Evolutionary conservation across 2,888 invertebrate genomes (phyloP).

Genomic region (Rosalia funebris): DNA sequence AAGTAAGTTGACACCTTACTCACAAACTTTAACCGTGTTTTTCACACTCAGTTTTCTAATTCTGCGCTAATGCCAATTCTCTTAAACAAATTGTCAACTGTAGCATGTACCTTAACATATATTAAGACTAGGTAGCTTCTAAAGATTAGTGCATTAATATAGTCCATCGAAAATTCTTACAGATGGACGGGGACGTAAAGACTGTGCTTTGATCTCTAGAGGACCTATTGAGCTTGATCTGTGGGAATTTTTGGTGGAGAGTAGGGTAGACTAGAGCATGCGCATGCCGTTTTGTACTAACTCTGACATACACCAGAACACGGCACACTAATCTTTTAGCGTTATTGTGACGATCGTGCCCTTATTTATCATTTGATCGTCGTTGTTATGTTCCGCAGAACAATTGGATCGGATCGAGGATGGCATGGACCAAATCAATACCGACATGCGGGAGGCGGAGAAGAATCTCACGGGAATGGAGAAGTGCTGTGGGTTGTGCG

Average conservation of each 20-base stretch:
- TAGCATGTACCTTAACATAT: constrained; percentile 24
- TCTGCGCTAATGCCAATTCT: constrained; percentile 20
- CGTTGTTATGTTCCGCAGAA: constrained; percentile 69
- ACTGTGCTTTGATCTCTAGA: neutral
- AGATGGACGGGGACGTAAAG: neutral
- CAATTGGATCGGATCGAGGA: constrained; percentile 99
- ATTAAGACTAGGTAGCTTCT: constrained; percentile 22
- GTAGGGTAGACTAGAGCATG: constrained; percentile 48
- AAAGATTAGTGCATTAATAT: constrained; percentile 21
- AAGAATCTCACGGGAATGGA: constrained; percentile 99
- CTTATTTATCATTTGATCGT: constrained; percentile 19
- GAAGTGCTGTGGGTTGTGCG: constrained; percentile 99
- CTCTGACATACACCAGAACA: constrained; percentile 39
- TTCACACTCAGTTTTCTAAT: constrained; percentile 42
- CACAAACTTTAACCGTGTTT: constrained; percentile 54
- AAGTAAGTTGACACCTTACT: constrained; percentile 62
- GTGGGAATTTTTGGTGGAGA: constrained; percentile 20
- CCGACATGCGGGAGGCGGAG: constrained; percentile 99
- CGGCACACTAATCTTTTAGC: constrained; percentile 29
- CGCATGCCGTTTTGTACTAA: constrained; percentile 48
- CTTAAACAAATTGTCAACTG: constrained; percentile 25
- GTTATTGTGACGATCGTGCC: constrained; percentile 14
- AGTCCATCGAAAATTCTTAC: constrained; percentile 28
- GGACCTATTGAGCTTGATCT: constrained; percentile 9
- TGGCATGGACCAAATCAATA: constrained; percentile 99